Evolutionary conservation across 2,113 vertebrate genomes (phyloP).

Genomic region (Reinhardtius hippoglossoides): DNA sequence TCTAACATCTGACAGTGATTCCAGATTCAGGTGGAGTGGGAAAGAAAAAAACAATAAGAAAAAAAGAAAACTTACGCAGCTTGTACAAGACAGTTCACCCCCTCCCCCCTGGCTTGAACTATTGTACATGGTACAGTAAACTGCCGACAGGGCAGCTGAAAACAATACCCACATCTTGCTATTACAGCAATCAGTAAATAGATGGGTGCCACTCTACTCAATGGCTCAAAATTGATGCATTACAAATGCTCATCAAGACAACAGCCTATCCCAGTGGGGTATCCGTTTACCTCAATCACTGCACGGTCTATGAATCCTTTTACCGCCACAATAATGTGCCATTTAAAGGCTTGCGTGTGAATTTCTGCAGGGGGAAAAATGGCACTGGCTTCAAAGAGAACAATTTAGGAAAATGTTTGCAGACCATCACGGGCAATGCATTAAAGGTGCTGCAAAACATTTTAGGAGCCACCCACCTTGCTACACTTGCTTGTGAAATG

Average conservation of each 20-base stretch:
- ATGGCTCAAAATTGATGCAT: slow-evolving; percentile 59
- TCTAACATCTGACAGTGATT: slow-evolving; percentile 79
- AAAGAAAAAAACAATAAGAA: slow-evolving; percentile 26
- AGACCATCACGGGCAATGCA: slow-evolving; percentile 64
- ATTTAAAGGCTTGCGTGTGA: slow-evolving; percentile 32
- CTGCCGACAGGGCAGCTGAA: slow-evolving; percentile 41
- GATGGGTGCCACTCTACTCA: slow-evolving; percentile 54
- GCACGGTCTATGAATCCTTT: slow-evolving; percentile 32
- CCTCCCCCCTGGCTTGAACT: slow-evolving; percentile 48
- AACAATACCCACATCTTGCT: slow-evolving; percentile 58
- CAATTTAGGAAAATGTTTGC: slow-evolving; percentile 59
- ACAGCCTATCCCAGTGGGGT: slow-evolving; percentile 33
- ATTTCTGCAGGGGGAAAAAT: slow-evolving; percentile 28
- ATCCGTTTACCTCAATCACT: slow-evolving; percentile 59
- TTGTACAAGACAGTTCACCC: slow-evolving; percentile 43
- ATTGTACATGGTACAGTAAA: slow-evolving; percentile 34
- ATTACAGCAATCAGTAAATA: slow-evolving; percentile 66
- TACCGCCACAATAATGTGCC: slow-evolving; percentile 36
- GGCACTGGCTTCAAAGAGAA: slow-evolving; percentile 46
- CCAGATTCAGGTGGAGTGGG: slow-evolving; percentile 49
- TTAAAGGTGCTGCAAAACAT: slow-evolving; percentile 53
- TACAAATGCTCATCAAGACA: slow-evolving; percentile 63
- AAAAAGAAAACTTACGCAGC: slow-evolving; percentile 14
- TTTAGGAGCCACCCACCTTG: slow-evolving; percentile 54
- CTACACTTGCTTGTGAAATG: slow-evolving; percentile 41